Evolutionary conservation across 2,113 vertebrate genomes (phyloP).

Genomic region (Pithys albifrons): DNA sequence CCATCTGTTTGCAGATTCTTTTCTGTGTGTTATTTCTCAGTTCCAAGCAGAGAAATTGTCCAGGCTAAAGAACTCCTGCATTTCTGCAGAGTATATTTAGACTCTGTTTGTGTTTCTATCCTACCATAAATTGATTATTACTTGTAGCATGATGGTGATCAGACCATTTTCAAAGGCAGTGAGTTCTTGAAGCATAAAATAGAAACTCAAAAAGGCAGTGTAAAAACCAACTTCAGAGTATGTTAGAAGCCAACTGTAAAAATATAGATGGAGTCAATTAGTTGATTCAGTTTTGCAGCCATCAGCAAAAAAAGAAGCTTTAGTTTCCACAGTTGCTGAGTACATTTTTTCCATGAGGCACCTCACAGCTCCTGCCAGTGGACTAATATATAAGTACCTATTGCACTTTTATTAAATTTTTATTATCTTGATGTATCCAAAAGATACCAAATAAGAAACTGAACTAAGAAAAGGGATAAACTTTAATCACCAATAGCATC

Average conservation of each 20-base stretch:
- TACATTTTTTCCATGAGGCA: conserved; percentile 60
- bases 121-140: not conserved
- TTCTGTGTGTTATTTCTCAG: not conserved
- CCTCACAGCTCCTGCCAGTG: conserved; percentile 1
- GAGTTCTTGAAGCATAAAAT: conserved; percentile 28
- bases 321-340: conserved; percentile 42
- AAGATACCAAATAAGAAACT: not conserved
- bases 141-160: not conserved
- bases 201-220: conserved; percentile 35
- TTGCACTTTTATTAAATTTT: not conserved
- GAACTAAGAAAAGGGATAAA: not conserved
- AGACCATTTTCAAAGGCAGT: conserved; percentile 15
- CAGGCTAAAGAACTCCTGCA: not conserved
- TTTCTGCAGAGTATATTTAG: conserved; percentile 27
- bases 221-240: conserved; percentile 31
- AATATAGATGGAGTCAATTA: conserved; percentile 62
- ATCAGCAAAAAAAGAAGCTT: conserved; percentile 50
- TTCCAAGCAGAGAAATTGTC: not conserved
- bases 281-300: conserved; percentile 46
- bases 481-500: not conserved
- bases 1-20: not conserved
- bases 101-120: conserved; percentile 9
- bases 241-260: conserved; percentile 63
- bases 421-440: not conserved
- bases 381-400: not conserved